Percentiles rank a stretch among this genome's conserved stretches.
phyloP scores from a whole-genome alignment of 1,140 invertebrate genomes.

The Ceratoteleas bidentatus region DNA sequence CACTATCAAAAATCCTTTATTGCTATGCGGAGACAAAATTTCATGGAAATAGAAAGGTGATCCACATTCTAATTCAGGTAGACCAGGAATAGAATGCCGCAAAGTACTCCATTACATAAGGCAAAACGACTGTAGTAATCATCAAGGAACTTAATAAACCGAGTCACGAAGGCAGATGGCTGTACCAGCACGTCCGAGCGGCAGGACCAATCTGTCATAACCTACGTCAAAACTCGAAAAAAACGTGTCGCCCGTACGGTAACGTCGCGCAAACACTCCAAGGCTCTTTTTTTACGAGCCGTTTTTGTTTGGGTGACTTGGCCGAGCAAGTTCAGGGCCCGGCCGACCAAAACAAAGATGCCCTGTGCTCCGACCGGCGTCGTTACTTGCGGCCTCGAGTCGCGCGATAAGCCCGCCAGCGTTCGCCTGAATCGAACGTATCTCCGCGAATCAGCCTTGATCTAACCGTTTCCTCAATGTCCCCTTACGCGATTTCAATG shows the following conservation, averaged over 20 bases:
- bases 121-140: no score
- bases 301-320: slow-evolving; percentile 10
- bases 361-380: neutral
- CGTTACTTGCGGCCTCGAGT: slow-evolving; percentile 14
- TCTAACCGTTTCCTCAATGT: slow-evolving; percentile 50
- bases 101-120: no score
- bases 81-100: no score
- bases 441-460: slow-evolving; percentile 34
- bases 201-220: neutral
- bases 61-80: no score
- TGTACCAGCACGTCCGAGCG: no score
- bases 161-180: no score
- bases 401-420: slow-evolving; percentile 4
- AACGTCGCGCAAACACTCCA: neutral
- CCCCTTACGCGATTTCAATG: slow-evolving; percentile 25
- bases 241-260: neutral
- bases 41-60: no score
- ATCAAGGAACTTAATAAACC: no score
- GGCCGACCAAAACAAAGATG: slow-evolving; percentile 14
- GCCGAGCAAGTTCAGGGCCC: slow-evolving; percentile 19
- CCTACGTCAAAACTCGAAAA: neutral
- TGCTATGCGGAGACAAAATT: no score
- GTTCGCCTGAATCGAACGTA: slow-evolving; percentile 18
- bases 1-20: no score
- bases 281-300: slow-evolving; percentile 10